Evolutionary conservation across 2,888 invertebrate species (phyloP), one percentile per base, ranked within the genome.

Genomic region (Caenorhabditis japonica): DNA sequence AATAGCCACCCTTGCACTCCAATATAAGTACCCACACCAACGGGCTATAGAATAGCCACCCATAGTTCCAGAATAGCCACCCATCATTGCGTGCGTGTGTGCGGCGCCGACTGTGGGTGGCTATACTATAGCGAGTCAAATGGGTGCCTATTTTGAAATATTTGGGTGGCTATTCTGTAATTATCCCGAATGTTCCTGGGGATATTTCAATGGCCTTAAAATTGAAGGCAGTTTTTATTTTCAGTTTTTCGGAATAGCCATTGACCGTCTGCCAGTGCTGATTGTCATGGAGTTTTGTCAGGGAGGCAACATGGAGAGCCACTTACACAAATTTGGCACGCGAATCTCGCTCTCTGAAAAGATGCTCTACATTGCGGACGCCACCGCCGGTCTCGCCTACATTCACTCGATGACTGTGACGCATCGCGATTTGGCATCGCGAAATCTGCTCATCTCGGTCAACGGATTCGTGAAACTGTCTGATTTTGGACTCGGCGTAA

Each of bases 241-340:
- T n/a, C n/a, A 53, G 87, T 91, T 97, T 38, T 95, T 96, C 83
- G 97, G 97, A 27, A 96, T 97, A 83, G 97, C 96, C 84, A 95
- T 96, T 76, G 96, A 96, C 89, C 94, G 95, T 87, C 95, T 96
- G 85, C 97, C 97, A 8, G 51, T 97, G 66, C 96, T 97, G 95
- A 96, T 97, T 85, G 95, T 97, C 33, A 97, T 97, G 97, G 97
- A 97, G 90, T 91, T 95, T 74, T 96, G 96, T 46, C 76, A 79
- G 0, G 83, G 83, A 1, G 81, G 82, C 7, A 66, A 68, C 4
- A 53, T 84, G 10, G 59, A 72, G 4, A 19, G 41, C 4, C 81
- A 83, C 62, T 69, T 84, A 1, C 41, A n/a, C 1, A 69, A 69
- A 8, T 13, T 56, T 4, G 61, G 68, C 3, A 47, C 44, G 1